phyloP scores from a whole-genome alignment of 2,888 invertebrate species.

The Sesia apiformis region DNA sequence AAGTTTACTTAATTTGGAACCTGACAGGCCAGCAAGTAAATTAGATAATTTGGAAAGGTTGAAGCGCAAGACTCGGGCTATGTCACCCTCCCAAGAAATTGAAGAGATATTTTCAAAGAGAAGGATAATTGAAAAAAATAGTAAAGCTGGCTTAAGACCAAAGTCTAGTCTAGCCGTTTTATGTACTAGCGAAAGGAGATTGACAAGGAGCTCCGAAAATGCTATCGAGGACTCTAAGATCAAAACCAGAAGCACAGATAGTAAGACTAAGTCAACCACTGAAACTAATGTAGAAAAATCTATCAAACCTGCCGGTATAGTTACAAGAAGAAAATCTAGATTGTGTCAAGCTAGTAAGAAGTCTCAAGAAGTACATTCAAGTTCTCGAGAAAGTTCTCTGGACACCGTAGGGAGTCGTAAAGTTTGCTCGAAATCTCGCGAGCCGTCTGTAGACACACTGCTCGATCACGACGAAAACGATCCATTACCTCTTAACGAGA shows the following conservation, averaged over 20 bases:
- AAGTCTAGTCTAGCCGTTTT: conserved; percentile 62
- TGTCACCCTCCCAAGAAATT: conserved; percentile 75
- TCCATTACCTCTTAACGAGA: conserved; percentile 71
- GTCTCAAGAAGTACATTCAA: conserved; percentile 47
- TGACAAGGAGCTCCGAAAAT: conserved; percentile 57
- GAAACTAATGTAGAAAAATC: conserved; percentile 24
- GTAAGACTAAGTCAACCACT: conserved; percentile 21
- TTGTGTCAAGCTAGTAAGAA: conserved; percentile 52
- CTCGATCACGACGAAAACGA: conserved; percentile 72
- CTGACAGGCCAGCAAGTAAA: conserved; percentile 38
- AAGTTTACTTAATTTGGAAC: conserved; percentile 60
- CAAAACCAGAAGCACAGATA: conserved; percentile 39
- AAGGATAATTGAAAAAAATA: conserved; percentile 46
- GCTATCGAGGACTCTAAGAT: conserved; percentile 38
- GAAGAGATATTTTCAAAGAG: conserved; percentile 69
- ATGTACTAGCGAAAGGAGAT: conserved; percentile 53
- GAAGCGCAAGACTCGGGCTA: conserved; percentile 73
- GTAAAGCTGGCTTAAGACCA: conserved; percentile 48
- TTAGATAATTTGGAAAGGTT: conserved; percentile 53
- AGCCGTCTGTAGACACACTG: conserved; percentile 55
- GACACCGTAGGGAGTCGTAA: conserved; percentile 56
- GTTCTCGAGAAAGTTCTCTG: conserved; percentile 64
- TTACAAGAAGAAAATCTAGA: conserved; percentile 56
- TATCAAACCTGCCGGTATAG: conserved; percentile 37
- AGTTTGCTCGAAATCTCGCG: conserved; percentile 48